Percentiles rank a stretch among this genome's conserved stretches.
These are phyloP conservation scores for Calypte anna DNA, from an alignment of 2,113 vertebrate species.

Conservation along the genomic window DNA sequence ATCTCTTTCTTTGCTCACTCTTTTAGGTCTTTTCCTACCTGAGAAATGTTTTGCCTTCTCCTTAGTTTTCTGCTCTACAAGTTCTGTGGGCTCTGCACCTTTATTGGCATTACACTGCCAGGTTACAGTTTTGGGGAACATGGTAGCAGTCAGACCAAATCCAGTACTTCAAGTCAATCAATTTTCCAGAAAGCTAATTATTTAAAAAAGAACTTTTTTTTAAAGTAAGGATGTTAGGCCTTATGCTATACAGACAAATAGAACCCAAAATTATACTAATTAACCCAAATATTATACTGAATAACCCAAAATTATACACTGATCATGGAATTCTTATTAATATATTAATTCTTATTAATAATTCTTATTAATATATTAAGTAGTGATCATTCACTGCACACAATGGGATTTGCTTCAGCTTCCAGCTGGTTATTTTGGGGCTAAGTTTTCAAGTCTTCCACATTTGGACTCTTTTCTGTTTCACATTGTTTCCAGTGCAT, in stretches of 20 bases:
- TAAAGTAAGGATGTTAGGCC: background rate
- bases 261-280: background rate
- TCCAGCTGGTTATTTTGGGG: background rate
- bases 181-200: background rate
- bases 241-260: background rate
- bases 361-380: background rate
- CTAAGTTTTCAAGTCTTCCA: background rate
- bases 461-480: background rate
- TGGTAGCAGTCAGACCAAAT: background rate
- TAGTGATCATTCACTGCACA: background rate
- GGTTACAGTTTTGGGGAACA: background rate
- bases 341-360: too few species aligned
- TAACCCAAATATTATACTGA: background rate
- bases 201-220: background rate
- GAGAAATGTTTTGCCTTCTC: background rate
- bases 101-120: background rate
- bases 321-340: background rate
- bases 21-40: background rate
- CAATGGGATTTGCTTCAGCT: background rate
- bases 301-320: background rate
- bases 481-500: background rate
- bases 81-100: background rate
- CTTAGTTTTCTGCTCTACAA: background rate
- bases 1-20: background rate
- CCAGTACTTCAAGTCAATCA: background rate